Base-by-base conservation (phyloP, 2,888 invertebrate genomes). In the Mactromeris polynyma region DNA sequence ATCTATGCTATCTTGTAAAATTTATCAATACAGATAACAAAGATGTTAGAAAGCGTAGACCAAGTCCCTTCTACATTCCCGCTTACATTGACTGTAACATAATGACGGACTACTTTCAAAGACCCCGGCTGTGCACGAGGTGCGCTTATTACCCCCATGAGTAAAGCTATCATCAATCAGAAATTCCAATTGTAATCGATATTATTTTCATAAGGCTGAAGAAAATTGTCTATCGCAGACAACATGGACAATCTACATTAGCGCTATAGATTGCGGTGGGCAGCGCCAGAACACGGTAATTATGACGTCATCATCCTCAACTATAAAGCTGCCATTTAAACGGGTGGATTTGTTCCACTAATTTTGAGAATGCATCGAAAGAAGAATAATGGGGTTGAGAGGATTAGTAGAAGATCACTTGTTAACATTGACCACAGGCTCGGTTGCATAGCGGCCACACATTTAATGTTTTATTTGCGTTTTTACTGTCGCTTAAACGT, bases 21-120 rank as follows among this genome's bases (percentile, higher is more conserved):
- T 69, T 69, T 69, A 69, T 69, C 69, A 69, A 69, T 69, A 69
- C 69, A 6, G 69, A 69, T 69, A 69, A 69, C 11, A 33, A 69
- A 69, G 69, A 69, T 33, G 69, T 69, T 69, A 33, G n/a, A 33
- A 11, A 31, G 33, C 54, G 31, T 7, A n/a, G 69, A 31, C 69
- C 69, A 31, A 31, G 11, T 69, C n/a, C 69, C 26, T 21, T 33
- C 17, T 31, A n/a, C 11, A 31, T 9, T 26, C 11, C 69, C 31
- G 31, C 26, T 6, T 69, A n/a, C 33, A 69, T 69, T 69, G 69
- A 69, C n/a, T 33, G n/a, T 31, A 69, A 69, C 11, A 14, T 11
- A n/a, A 21, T 33, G 11, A 33, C 11, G 69, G 33, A 69, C 69
- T 69, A 69, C 31, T 69, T 69, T 69, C 31, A 33, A 31, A 69